Evolutionary conservation across 2,888 invertebrate species (phyloP), one percentile per base, ranked within the genome.

Genomic region (Celastrina argiolus): DNA sequence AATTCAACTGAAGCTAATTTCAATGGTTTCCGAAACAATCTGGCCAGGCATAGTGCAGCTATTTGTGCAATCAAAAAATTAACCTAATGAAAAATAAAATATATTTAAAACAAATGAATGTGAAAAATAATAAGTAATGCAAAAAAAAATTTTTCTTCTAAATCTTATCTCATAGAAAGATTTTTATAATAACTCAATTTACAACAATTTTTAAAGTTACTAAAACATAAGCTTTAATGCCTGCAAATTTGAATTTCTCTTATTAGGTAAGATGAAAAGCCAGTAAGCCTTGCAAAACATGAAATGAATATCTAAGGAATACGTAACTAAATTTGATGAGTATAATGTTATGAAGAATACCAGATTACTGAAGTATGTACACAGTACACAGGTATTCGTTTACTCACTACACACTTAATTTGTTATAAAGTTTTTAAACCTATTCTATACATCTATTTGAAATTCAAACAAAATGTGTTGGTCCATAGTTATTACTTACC

Each of bases 21-120:
- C 74, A 97, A 92, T 77, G 94, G 93, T 77, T 94, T 94, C 81
- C 96, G 94, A 85, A 96, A 94, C 74, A 96, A 88, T 78, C 95
- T 94, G 72, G 97, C 96, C 80, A 96, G 92, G 78, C 94, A 93
- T 81, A 97, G 92, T 76, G 97, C 97, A 76, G 94, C 92, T 80
- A 96, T 88, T 93, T 97, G 97, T 81, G 96, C 95, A 73, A 96
- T 87, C 78, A 97, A 91, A 90, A 97, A 97, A 92, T 97, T 97
- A 76, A 96, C 93, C 96, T 97, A 90, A 84, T 84, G 92, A 69
- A 92, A 92, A 78, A 82, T 79, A 79, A 81, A 72, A 77, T 78
- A 71, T 76, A 83, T 76, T 74, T 71, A 74, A 71, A 74, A 69
- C 69, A 71, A 74, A 74, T n/a, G 41, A 61, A 51, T 56, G 58